Evolutionary conservation across 30 jellyfish, hydroid and myxozoan species (phyloP), one percentile per base, ranked within the genome.

Genomic region (Hydra vulgaris): DNA sequence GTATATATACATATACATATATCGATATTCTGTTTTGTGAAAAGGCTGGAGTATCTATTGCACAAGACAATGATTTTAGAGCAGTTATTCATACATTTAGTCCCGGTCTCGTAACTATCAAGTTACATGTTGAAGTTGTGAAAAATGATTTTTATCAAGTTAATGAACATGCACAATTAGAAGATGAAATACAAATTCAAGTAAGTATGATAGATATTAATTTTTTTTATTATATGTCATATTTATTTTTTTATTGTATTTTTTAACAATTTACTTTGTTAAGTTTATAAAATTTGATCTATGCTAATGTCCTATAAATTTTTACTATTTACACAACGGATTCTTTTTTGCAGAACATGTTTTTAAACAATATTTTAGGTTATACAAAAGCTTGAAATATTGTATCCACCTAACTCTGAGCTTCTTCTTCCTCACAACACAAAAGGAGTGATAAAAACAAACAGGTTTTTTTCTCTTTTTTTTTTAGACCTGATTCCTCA

Each of bases 401-500:
- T 90, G 27, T 76, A 81, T 56, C 97, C 97, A 22, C 72, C 53
- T 21, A 82, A 66, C 74, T 91, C 88, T 66, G 70, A 74, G 26
- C 82, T 90, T 69, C 86, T 90, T 78, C 81, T 90, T 66, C 97
- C 97, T 0, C 97, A 79, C 54, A 86, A 83, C 70, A 89, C 78
- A 0, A 82, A 73, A 18, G 70, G 89, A 0, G 77, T 54, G 52
- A 82, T 90, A 56, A 77, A 79, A 86, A 90, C 97, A 26, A 90
- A 86, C 95, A 82, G 87, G 97, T 90, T 53, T 7, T 72, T n/a
- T n/a, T n/a, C n/a, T n/a, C n/a, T n/a, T n/a, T n/a, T n/a, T n/a
- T n/a, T n/a, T n/a, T n/a, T n/a, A n/a, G n/a, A n/a, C n/a, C n/a
- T n/a, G n/a, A n/a, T n/a, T n/a, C n/a, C n/a, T n/a, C n/a, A n/a